A percentile compares a stretch with the other conserved stretches of the same genome.
Conservation (phyloP, 2,797 vertebrate genomes). For the Urocyon cinereoargenteus region DNA sequence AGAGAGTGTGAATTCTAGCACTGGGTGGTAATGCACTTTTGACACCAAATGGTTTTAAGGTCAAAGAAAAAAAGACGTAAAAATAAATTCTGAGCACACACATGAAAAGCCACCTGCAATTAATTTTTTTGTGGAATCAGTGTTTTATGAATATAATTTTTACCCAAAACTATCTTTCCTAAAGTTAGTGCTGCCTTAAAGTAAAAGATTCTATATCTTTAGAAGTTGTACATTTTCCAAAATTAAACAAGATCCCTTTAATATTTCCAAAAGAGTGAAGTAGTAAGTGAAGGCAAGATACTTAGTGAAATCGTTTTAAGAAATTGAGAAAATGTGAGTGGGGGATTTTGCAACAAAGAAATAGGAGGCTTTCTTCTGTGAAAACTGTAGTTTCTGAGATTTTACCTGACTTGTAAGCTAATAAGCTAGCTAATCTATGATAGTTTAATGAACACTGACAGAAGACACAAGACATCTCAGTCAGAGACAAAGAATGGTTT, state of each 20-base stretch:
- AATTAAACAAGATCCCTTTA: not conserved
- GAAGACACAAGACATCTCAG: not conserved
- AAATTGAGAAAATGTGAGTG: not conserved
- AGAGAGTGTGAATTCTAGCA: not conserved
- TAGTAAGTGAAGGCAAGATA: not conserved
- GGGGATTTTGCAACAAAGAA: not conserved
- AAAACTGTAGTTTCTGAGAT: not conserved
- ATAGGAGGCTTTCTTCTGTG: not conserved
- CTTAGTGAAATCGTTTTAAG: not conserved
- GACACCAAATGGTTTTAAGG: not conserved
- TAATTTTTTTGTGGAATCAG: not conserved
- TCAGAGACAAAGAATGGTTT: slow-evolving; percentile 15
- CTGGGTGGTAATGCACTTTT: not conserved
- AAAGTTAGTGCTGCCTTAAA: not conserved
- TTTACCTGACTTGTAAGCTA: not conserved
- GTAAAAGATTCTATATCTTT: not conserved
- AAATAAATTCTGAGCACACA: not conserved
- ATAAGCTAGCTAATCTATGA: not conserved
- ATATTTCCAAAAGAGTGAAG: not conserved
- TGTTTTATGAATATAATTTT: not conserved
- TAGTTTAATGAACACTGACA: not conserved
- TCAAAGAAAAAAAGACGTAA: not conserved
- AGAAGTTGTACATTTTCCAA: not conserved
- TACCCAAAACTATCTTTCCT: not conserved
- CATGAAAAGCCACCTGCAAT: not conserved